Evolutionary conservation across 1,140 invertebrate species (phyloP).

Genomic region (Laodelphax striatellus): DNA sequence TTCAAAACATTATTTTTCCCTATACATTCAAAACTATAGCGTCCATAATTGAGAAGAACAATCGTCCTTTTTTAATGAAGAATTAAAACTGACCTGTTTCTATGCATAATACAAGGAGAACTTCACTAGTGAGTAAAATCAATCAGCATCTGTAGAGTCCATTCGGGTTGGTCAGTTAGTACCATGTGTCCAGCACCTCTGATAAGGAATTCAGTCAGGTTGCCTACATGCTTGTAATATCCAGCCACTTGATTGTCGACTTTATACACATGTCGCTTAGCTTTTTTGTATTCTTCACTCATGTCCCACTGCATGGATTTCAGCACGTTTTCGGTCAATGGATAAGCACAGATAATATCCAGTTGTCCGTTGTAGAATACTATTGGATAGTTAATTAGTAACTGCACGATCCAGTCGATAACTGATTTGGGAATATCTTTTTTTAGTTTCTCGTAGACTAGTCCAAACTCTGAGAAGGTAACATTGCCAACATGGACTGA

Average conservation of each 20-base stretch:
- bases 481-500: slow-evolving; percentile 74
- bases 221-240: slow-evolving; percentile 24
- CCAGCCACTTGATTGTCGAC: slow-evolving; percentile 16
- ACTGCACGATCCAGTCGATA: slow-evolving; percentile 56
- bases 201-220: slow-evolving; percentile 49
- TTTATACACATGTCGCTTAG: slow-evolving; percentile 33
- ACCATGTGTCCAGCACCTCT: slow-evolving; percentile 53
- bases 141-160: slow-evolving; percentile 37
- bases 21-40: too few species aligned
- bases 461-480: slow-evolving; percentile 32
- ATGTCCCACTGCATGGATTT: slow-evolving; percentile 50
- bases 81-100: too few species aligned
- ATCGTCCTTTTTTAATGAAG: too few species aligned
- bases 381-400: slow-evolving; percentile 53
- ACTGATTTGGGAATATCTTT: slow-evolving; percentile 75
- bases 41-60: too few species aligned
- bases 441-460: slow-evolving; percentile 55
- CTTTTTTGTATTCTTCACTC: slow-evolving; percentile 47
- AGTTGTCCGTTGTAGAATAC: slow-evolving; percentile 64
- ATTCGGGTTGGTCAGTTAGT: slow-evolving; percentile 45
- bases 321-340: slow-evolving; percentile 56
- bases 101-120: too few species aligned
- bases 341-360: slow-evolving; percentile 74
- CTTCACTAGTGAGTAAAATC: neutral
- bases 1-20: too few species aligned